phyloP scores from a whole-genome alignment of 2,888 invertebrate genomes.

The Polymixis lichenea region DNA sequence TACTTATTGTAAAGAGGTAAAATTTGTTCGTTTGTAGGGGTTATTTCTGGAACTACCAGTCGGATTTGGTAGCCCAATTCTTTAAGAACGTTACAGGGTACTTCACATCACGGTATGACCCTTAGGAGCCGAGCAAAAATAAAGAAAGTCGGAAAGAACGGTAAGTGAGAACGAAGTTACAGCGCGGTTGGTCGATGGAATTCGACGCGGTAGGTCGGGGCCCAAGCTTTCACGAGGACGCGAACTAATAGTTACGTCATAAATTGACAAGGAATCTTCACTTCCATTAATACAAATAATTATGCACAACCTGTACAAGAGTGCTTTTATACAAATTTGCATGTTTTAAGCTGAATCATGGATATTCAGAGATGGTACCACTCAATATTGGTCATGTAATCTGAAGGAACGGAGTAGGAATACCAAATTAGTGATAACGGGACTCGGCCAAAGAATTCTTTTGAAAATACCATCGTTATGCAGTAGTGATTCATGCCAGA shows the following conservation, averaged over 20 bases:
- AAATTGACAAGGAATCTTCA: background rate
- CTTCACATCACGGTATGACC: too few species aligned
- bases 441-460: background rate
- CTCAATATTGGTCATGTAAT: conserved; percentile 38
- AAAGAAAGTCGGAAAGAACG: too few species aligned
- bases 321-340: conserved; percentile 46
- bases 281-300: conserved; percentile 8
- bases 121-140: too few species aligned
- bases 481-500: background rate
- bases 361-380: conserved; percentile 21
- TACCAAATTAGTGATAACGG: conserved; percentile 39
- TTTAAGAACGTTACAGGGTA: too few species aligned
- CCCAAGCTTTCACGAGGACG: too few species aligned
- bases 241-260: background rate
- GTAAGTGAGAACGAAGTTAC: too few species aligned
- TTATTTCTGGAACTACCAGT: too few species aligned
- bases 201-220: too few species aligned
- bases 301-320: conserved; percentile 12
- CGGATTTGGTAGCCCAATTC: too few species aligned
- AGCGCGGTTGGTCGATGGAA: too few species aligned
- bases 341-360: conserved; percentile 33
- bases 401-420: conserved; percentile 17
- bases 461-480: background rate
- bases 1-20: too few species aligned
- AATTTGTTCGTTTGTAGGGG: too few species aligned